Conservation (phyloP, 2,113 vertebrate genomes). For the Neotoma lepida region DNA sequence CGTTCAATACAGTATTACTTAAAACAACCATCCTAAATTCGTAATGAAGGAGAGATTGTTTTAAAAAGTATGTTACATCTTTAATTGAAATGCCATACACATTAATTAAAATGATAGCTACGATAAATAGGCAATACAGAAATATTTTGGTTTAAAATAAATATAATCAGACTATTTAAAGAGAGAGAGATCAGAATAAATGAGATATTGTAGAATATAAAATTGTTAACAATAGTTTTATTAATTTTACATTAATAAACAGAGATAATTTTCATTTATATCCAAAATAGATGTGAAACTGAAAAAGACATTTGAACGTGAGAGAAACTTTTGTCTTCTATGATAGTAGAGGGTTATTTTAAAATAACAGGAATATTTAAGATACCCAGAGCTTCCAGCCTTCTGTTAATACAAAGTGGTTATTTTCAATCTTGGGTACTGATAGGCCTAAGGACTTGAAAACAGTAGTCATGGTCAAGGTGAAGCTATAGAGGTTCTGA, state of each 20-base stretch:
- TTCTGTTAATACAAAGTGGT: not conserved
- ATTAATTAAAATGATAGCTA: conserved; percentile 2
- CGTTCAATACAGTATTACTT: not conserved
- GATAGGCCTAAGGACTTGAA: not conserved
- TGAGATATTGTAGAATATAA: not conserved
- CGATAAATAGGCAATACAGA: not conserved
- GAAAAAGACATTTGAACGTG: not conserved
- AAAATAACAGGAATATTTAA: not conserved
- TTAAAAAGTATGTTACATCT: not conserved
- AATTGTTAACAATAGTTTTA: not conserved
- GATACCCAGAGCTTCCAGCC: not conserved
- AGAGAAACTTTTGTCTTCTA: not conserved
- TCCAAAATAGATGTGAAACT: not conserved
- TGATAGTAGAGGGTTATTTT: not conserved
- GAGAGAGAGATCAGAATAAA: not conserved
- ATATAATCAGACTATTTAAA: not conserved
- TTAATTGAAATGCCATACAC: not conserved
- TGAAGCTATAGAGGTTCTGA: not conserved
- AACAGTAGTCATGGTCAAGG: not conserved
- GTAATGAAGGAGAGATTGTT: not conserved
- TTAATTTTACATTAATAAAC: not conserved
- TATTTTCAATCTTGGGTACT: not conserved
- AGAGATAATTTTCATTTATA: not conserved
- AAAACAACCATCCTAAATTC: conserved; percentile 36
- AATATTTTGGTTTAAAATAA: conserved; percentile 7